A percentile compares a stretch with the other conserved stretches of the same genome.
Conservation (phyloP, 2,888 invertebrate species). For the Drosophila acutilabella region DNA sequence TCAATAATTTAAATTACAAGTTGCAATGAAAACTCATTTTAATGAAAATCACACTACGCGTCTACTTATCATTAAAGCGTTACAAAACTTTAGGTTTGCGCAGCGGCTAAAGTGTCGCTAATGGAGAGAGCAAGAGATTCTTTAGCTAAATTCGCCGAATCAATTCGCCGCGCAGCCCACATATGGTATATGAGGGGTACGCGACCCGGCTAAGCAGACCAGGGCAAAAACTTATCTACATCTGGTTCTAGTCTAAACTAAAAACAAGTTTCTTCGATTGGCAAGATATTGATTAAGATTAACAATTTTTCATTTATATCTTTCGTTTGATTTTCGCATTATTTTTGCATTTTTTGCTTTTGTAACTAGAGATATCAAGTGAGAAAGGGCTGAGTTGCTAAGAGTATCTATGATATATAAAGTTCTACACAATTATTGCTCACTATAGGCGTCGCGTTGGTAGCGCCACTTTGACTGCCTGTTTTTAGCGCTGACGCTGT, state of each 20-base stretch:
- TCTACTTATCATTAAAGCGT: constrained; percentile 59
- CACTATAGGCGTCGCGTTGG: constrained; percentile 62
- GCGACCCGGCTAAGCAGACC: constrained; percentile 46
- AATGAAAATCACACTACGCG: constrained; percentile 65
- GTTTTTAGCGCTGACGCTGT: constrained; percentile 59
- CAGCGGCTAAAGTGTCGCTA: constrained; percentile 2
- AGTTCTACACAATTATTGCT: constrained; percentile 81
- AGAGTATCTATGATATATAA: constrained; percentile 69
- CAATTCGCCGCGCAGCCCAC: constrained; percentile 42
- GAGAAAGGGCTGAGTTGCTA: not conserved
- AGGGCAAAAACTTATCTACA: constrained; percentile 38
- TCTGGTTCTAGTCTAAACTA: constrained; percentile 66
- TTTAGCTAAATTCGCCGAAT: constrained; percentile 18
- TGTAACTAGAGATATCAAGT: constrained; percentile 7
- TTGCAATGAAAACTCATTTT: constrained; percentile 37
- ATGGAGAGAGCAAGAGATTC: constrained; percentile 60
- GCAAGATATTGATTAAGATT: constrained; percentile 57
- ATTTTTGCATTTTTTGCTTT: constrained; percentile 1
- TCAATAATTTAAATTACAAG: constrained; percentile 58
- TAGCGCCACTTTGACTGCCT: constrained; percentile 38
- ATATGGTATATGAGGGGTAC: constrained; percentile 29
- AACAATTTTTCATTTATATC: constrained; percentile 14
- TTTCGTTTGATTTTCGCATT: not conserved
- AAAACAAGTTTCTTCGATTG: constrained; percentile 75
- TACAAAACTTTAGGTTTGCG: constrained; percentile 24